phyloP scores from a whole-genome alignment of 2,113 vertebrate species.

The Campylomormyrus numenius region DNA sequence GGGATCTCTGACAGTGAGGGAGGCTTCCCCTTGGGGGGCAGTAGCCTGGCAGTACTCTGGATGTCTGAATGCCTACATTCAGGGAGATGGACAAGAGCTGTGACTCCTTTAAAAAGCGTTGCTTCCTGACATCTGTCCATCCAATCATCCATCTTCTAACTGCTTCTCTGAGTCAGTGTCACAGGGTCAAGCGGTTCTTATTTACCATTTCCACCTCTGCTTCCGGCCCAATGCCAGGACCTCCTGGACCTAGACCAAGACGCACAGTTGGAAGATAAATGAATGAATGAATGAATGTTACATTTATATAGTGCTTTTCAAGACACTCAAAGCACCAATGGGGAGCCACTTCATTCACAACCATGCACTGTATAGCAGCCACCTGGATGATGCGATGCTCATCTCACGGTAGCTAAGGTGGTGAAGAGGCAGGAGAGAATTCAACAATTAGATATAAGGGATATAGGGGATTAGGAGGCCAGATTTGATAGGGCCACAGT shows the following conservation, averaged over 20 bases:
- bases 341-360: not conserved
- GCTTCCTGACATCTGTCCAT: not conserved
- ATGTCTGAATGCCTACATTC: not conserved
- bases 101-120: not conserved
- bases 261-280: not conserved
- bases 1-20: not conserved
- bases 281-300: not conserved
- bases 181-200: not conserved
- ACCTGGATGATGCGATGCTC: not conserved
- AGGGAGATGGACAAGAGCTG: not conserved
- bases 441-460: not conserved
- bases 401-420: not conserved
- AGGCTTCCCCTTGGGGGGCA: not conserved
- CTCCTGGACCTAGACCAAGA: not conserved
- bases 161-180: not conserved
- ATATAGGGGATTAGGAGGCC: not conserved
- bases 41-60: not conserved
- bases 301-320: not conserved
- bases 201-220: not conserved
- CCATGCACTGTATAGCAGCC: not conserved
- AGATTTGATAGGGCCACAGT: not conserved
- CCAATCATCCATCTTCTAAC: not conserved
- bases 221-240: not conserved
- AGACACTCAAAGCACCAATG: not conserved
- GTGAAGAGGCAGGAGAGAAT: not conserved